These are phyloP conservation scores for Volucella bombylans DNA, from an alignment of 2,888 invertebrate genomes.

Conservation along the genomic window DNA sequence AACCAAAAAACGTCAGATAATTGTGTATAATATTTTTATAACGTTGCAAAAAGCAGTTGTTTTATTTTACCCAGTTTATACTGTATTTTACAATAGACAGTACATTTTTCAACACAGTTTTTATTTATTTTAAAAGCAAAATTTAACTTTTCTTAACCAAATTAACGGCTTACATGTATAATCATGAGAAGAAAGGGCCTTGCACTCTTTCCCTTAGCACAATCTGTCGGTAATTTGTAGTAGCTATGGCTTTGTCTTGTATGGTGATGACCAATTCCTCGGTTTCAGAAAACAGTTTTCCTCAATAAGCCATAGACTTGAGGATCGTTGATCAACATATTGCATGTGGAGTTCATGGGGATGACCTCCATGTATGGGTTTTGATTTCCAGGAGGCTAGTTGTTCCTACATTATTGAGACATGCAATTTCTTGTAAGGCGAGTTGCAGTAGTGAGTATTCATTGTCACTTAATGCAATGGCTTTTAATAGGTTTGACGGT, in stretches of 20 bases:
- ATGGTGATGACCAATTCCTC: neutral
- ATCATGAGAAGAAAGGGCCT: too few species aligned
- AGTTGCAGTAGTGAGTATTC: constrained; percentile 12
- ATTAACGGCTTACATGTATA: too few species aligned
- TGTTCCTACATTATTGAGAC: neutral
- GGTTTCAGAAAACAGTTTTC: constrained; percentile 4
- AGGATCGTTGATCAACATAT: neutral
- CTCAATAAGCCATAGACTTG: neutral
- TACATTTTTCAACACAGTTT: too few species aligned
- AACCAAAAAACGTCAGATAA: too few species aligned
- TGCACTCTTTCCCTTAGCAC: too few species aligned
- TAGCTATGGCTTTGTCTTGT: constrained; percentile 11
- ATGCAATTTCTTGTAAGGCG: too few species aligned
- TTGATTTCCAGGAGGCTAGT: constrained; percentile 8
- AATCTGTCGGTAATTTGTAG: constrained; percentile 3
- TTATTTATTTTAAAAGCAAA: too few species aligned
- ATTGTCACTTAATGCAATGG: constrained; percentile 1
- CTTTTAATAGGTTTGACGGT: constrained; percentile 1
- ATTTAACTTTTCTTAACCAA: too few species aligned
- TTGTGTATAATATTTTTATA: too few species aligned
- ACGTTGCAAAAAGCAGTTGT: too few species aligned
- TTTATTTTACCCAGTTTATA: too few species aligned
- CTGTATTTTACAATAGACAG: too few species aligned
- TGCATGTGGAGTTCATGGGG: constrained; percentile 1
- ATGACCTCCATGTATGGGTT: constrained; percentile 19